Percentiles rank a stretch among this genome's conserved stretches.
phyloP scores from a whole-genome alignment of 2,113 vertebrate genomes.

The Oenanthe melanoleuca region DNA sequence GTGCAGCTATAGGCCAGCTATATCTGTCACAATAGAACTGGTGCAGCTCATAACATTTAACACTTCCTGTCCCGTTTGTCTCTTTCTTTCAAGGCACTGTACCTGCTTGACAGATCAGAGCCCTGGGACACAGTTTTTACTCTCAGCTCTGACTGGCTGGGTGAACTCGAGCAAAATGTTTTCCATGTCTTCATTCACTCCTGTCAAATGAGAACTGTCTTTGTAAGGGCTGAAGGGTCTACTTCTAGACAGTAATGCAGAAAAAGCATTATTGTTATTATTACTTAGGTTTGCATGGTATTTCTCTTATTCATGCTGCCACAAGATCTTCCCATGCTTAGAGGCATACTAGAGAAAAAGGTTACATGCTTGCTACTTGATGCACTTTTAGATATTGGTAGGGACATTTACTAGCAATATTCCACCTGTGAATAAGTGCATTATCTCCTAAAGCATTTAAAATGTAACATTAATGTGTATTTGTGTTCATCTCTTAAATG shows the following conservation, averaged over 20 bases:
- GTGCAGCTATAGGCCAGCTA: no score
- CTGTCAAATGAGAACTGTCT: not conserved
- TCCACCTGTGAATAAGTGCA: not conserved
- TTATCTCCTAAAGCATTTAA: not conserved
- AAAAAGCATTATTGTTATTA: not conserved
- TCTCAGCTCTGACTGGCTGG: not conserved
- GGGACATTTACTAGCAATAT: not conserved
- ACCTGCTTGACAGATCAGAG: slow-evolving; percentile 14
- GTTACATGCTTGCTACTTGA: not conserved
- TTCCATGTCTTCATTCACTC: not conserved
- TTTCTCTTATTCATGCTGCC: not conserved
- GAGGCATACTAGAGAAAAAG: not conserved
- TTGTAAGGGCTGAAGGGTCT: not conserved
- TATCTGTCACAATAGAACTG: no score
- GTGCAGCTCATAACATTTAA: not conserved
- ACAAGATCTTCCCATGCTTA: not conserved
- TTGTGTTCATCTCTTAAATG: not conserved
- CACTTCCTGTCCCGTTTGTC: not conserved
- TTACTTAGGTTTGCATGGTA: not conserved
- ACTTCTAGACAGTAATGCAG: not conserved
- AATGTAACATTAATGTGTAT: not conserved
- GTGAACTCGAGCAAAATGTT: not conserved
- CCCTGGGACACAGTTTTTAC: not conserved
- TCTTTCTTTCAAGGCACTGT: not conserved
- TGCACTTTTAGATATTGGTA: not conserved